Evolutionary conservation across 2,888 invertebrate species (phyloP), one percentile per base, ranked within the genome.

Genomic region (Pegoplata infirma): DNA sequence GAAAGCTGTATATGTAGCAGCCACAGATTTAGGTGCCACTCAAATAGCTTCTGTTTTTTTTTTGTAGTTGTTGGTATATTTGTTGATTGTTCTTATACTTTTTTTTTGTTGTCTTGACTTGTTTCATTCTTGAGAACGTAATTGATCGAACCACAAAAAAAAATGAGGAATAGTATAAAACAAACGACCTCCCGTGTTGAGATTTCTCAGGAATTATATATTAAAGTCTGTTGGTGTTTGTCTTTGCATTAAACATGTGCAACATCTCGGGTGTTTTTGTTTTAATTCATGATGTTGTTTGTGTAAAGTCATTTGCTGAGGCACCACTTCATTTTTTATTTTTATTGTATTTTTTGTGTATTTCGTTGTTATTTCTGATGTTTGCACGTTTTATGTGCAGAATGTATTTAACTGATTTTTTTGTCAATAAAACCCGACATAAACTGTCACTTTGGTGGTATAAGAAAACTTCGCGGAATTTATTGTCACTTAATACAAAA

Each of bases 201-300:
- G 85, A 86, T 87, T 86, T 86, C 86, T 82, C 82, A 83, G 82
- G 87, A 86, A 86, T 85, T 84, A 81, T 83, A 83, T 82, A 82
- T 82, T 58, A 61, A 77, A 67, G 75, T 63, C 51, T 47, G 74
- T 28, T 59, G 21, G 19, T 51, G 19, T 14, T 32, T 67, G n/a
- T 16, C 17, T 53, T 59, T 7, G n/a, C 44, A 69, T 51, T 49
- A 63, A 76, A 69, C 75, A 76, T 76, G 68, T 76, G 75, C 75
- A 76, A 64, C 56, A 69, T 63, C 71, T 72, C 40, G 61, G 25
- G 17, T 80, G 46, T 72, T 21, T 55, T 59, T 55, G 66, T 80
- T 81, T 81, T 55, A 78, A 73, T 69, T 21, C 25, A 40, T 53
- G 64, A 36, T 73, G 63, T 8, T 63, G 36, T n/a, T n/a, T n/a